These are phyloP conservation scores for Philopedon plagiatum DNA, from an alignment of 2,888 invertebrate species.

Conservation along the genomic window DNA sequence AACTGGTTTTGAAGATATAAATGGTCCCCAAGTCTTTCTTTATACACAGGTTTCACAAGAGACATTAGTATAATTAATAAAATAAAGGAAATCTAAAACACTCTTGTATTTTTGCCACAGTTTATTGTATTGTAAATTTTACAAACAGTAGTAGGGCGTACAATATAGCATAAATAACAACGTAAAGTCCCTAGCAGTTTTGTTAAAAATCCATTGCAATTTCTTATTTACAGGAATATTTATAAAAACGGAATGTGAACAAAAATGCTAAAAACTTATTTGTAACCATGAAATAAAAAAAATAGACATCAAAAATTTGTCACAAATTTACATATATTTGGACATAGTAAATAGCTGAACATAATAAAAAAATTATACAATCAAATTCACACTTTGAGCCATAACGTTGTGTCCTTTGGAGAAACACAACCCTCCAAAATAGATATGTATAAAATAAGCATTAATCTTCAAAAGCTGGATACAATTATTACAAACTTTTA, in stretches of 20 bases:
- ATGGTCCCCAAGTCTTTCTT: slow-evolving; percentile 8
- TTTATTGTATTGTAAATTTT: slow-evolving; percentile 62
- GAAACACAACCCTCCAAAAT: slow-evolving; percentile 38
- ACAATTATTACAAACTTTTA: background rate
- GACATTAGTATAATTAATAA: background rate
- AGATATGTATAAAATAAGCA: slow-evolving; percentile 33
- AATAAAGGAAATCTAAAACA: slow-evolving; percentile 43
- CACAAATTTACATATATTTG: slow-evolving; percentile 33
- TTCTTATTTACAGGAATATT: slow-evolving; percentile 32
- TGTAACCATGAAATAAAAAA: slow-evolving; percentile 33
- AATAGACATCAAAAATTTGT: slow-evolving; percentile 37
- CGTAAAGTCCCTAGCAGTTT: slow-evolving; percentile 55
- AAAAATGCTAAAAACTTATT: slow-evolving; percentile 58
- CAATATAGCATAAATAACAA: slow-evolving; percentile 56
- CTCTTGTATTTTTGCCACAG: slow-evolving; percentile 58
- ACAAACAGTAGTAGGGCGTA: slow-evolving; percentile 62
- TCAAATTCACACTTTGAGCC: slow-evolving; percentile 59
- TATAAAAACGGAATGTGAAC: slow-evolving; percentile 52
- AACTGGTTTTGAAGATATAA: slow-evolving; percentile 11
- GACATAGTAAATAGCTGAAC: slow-evolving; percentile 48
- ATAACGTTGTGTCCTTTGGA: slow-evolving; percentile 32
- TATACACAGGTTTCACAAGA: background rate
- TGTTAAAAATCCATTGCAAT: slow-evolving; percentile 49
- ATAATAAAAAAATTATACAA: slow-evolving; percentile 58
- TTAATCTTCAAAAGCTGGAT: background rate